Conservation (phyloP, 2,113 vertebrate species). For the Neotragus moschatus region DNA sequence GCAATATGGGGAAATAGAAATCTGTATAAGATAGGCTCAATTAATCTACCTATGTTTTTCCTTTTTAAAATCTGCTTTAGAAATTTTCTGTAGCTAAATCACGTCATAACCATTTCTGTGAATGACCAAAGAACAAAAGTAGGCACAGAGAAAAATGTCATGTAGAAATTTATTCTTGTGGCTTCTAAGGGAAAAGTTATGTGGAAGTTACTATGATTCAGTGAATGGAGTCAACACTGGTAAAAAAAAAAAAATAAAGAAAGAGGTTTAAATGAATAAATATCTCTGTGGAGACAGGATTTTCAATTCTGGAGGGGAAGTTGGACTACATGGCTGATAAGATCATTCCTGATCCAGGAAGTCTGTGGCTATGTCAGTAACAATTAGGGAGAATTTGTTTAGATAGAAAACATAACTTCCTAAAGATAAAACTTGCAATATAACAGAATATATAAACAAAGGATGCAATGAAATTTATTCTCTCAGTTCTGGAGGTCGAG, state of each 20-base stretch:
- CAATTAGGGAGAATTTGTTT: background rate
- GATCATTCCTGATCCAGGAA: background rate
- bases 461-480: background rate
- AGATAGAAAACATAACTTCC: background rate
- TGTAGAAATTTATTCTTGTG: background rate
- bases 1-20: background rate
- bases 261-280: background rate
- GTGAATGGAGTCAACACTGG: background rate
- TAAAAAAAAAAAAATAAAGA: background rate
- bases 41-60: background rate
- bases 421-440: background rate
- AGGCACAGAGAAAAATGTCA: background rate
- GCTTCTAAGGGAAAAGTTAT: background rate
- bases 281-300: background rate
- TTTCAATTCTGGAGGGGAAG: background rate
- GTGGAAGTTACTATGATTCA: background rate
- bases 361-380: background rate
- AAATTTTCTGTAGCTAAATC: background rate
- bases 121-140: background rate
- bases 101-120: background rate
- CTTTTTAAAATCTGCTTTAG: background rate
- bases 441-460: background rate
- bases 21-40: background rate
- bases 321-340: background rate
- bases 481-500: background rate